Base-by-base conservation (phyloP, 1,140 invertebrate genomes). In the Rhyacophila brunnea region DNA sequence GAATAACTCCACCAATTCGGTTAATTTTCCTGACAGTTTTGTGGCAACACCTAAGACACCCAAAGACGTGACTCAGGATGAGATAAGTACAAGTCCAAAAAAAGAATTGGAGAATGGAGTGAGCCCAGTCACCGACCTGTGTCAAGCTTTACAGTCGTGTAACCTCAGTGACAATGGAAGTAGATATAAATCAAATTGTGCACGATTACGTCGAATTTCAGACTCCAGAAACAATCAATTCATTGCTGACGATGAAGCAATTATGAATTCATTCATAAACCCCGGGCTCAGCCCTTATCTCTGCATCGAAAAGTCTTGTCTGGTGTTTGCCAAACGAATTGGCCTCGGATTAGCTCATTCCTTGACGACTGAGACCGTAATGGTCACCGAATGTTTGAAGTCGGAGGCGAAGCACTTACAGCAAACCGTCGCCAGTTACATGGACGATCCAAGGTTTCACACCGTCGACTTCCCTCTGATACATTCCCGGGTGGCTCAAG, bases 271-370 rank as follows among this genome's bases (percentile, higher is more conserved):
- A 9, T 60, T 66, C 19, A 10, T 70, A 9, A 78, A 74, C 60
- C 75, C 78, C 18, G 74, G 72, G 0, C 71, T 80, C 9, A 79
- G 74, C 52, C 82, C 83, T 6, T 73, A 84, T 35, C 67, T 85
- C 3, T 85, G 82, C 66, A 81, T 86, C 46, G 85, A 87, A 66
- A 79, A 85, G 55, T 84, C 83, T 0, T 81, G 84, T 60, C 81
- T 86, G 70, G 85, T 87, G 1, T 87, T 86, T 60, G 84, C 84
- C 0, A 85, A 84, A 66, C 74, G 85, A 20, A 81, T 87, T 59
- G 77, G 80, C 0, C 81, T 82, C 52, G 71, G 72, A 0, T 53
- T 79, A 10, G 66, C 69, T 9, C 74, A 75, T 58, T 75, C 74
- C 0, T 23, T 77, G 0, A 70, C 71, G 13, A 70, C 73, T 0